These are phyloP conservation scores for Aurelia aurita DNA, from an alignment of 30 jellyfish, hydroid and myxozoan species.

Conservation along the genomic window DNA sequence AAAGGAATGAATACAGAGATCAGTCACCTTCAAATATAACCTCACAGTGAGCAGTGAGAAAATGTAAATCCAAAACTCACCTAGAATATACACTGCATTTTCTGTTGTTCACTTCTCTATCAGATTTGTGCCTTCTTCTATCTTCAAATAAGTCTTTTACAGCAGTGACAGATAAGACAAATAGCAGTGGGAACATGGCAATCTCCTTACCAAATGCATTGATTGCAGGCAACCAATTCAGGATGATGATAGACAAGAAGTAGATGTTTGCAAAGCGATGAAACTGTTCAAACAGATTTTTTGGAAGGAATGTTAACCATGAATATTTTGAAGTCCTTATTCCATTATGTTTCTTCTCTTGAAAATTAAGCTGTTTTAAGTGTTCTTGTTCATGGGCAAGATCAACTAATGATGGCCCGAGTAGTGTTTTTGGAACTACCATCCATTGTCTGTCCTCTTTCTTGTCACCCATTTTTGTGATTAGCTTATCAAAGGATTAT, in stretches of 20 bases:
- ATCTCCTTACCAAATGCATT: constrained; percentile 99
- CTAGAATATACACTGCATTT: constrained; percentile 78
- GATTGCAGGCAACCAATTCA: constrained; percentile 95
- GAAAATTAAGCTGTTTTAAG: constrained; percentile 25
- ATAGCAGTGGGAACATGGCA: constrained; percentile 96
- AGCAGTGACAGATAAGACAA: constrained; percentile 97
- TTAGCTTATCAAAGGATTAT: no score
- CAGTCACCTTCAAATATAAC: no score
- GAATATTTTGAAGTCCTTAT: constrained; percentile 93
- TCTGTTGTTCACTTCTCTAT: constrained; percentile 72
- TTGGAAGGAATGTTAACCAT: constrained; percentile 87
- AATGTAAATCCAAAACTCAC: constrained; percentile 39
- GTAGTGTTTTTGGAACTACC: constrained; percentile 60
- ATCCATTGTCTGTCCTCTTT: constrained; percentile 34
- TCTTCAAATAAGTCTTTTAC: constrained; percentile 93
- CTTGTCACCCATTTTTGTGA: constrained; percentile 26
- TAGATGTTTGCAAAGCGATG: constrained; percentile 95
- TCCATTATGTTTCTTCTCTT: constrained; percentile 60
- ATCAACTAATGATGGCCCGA: background rate
- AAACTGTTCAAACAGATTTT: constrained; percentile 94
- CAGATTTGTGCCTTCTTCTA: constrained; percentile 89
- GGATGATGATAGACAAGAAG: constrained; percentile 75
- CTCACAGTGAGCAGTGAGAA: no score
- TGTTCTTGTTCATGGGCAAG: constrained; percentile 10
- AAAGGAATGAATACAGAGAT: no score